phyloP scores from a whole-genome alignment of 2,797 vertebrate species.

The Antennarius maculatus region DNA sequence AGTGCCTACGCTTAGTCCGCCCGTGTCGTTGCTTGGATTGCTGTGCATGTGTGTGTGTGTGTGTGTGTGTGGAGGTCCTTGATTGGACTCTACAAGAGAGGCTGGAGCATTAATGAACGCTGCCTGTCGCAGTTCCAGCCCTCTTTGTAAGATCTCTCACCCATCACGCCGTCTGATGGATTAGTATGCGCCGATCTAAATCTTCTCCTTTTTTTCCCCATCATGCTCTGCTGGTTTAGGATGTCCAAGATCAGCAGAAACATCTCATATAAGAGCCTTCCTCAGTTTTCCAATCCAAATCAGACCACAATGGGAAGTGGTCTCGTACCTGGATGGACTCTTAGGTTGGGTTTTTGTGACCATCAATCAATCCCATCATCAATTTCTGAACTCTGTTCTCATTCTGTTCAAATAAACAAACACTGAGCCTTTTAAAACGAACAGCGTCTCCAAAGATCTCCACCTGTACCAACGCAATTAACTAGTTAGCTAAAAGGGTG shows the following conservation, averaged over 20 bases:
- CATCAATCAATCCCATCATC: too few species aligned
- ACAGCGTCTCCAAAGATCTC: too few species aligned
- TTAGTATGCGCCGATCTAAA: constrained; percentile 54
- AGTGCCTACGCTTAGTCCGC: constrained; percentile 67
- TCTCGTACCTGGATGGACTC: background rate
- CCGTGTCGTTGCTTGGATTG: constrained; percentile 59
- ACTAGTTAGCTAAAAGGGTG: too few species aligned
- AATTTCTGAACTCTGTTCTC: too few species aligned
- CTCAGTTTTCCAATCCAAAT: constrained; percentile 6
- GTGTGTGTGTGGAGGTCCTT: constrained; percentile 68
- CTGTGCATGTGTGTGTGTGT: constrained; percentile 49
- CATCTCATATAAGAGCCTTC: constrained; percentile 29
- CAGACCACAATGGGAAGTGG: background rate
- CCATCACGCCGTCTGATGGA: constrained; percentile 56
- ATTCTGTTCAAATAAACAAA: too few species aligned
- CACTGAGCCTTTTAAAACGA: too few species aligned
- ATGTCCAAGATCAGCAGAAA: constrained; percentile 42
- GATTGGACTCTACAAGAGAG: constrained; percentile 72
- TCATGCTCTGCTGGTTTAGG: constrained; percentile 23
- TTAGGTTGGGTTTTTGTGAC: background rate
- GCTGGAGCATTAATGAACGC: constrained; percentile 70
- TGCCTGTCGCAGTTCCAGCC: constrained; percentile 55
- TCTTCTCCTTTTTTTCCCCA: constrained; percentile 33
- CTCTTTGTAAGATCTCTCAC: constrained; percentile 51
- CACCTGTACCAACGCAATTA: too few species aligned